These are phyloP conservation scores for Thunnus maccoyii DNA, from an alignment of 2,113 vertebrate genomes.

Conservation along the genomic window DNA sequence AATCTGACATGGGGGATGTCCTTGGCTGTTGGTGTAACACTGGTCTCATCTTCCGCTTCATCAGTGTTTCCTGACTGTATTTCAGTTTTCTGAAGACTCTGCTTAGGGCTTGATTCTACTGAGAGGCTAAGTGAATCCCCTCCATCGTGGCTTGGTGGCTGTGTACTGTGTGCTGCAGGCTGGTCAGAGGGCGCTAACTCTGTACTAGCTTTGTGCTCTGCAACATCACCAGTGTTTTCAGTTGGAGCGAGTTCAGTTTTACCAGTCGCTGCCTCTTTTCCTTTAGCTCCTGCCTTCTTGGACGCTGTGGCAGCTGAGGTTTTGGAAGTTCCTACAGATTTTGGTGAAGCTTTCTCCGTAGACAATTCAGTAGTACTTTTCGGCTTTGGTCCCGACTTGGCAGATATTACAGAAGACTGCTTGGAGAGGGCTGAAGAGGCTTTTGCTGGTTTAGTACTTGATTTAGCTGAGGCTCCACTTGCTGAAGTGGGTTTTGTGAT, in stretches of 20 bases:
- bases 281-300: constrained; percentile 70
- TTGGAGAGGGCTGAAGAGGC: constrained; percentile 71
- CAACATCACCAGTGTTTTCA: constrained; percentile 11
- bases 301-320: constrained; percentile 43
- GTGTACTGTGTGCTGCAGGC: constrained; percentile 9
- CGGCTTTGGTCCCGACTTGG: constrained; percentile 75
- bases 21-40: constrained; percentile 16
- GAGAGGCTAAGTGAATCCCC: constrained; percentile 27
- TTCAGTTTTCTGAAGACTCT: constrained; percentile 41
- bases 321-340: constrained; percentile 66
- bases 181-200: background rate
- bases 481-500: constrained; percentile 76
- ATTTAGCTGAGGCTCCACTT: constrained; percentile 78
- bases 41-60: constrained; percentile 21
- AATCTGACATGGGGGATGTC: constrained; percentile 21
- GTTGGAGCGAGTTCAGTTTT: constrained; percentile 38
- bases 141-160: constrained; percentile 23
- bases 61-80: constrained; percentile 21
- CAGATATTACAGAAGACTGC: constrained; percentile 51
- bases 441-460: constrained; percentile 82
- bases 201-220: constrained; percentile 1
- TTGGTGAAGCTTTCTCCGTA: constrained; percentile 65
- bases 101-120: constrained; percentile 27
- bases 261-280: constrained; percentile 45
- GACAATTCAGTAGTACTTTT: constrained; percentile 70